Percentiles rank a stretch among this genome's conserved stretches.
These are phyloP conservation scores for Pollachius pollachius DNA, from an alignment of 2,113 vertebrate species.

Conservation along the genomic window DNA sequence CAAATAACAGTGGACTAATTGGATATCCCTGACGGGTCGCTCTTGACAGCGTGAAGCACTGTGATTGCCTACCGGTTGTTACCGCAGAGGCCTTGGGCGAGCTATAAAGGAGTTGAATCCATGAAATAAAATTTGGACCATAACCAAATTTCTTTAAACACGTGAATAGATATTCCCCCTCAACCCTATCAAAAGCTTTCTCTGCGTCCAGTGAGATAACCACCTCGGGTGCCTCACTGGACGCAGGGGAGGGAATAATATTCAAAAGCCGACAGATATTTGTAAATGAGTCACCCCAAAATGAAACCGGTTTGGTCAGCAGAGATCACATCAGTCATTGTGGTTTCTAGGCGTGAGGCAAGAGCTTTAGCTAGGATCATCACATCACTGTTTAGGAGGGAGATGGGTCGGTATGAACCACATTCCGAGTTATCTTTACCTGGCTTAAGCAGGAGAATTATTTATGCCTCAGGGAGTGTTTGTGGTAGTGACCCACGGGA, in stretches of 20 bases:
- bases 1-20: neutral
- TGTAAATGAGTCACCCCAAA: no score
- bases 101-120: neutral
- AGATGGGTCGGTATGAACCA: conserved; percentile 16
- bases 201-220: no score
- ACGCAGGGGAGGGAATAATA: neutral
- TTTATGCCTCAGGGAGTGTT: conserved; percentile 15
- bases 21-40: neutral
- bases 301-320: no score
- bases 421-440: conserved; percentile 4
- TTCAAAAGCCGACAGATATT: no score
- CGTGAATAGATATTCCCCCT: neutral
- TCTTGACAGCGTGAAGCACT: neutral
- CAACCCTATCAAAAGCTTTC: no score
- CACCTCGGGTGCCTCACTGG: neutral
- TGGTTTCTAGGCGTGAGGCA: no score
- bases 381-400: conserved; percentile 20
- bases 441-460: conserved; percentile 7
- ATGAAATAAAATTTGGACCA: neutral
- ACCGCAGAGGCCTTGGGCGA: neutral
- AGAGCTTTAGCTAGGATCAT: conserved; percentile 11
- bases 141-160: neutral
- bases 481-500: neutral
- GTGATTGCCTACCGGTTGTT: neutral
- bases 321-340: no score